These are phyloP conservation scores for Phrynosoma platyrhinos DNA, from an alignment of 2,113 vertebrate species.

Conservation along the genomic window DNA sequence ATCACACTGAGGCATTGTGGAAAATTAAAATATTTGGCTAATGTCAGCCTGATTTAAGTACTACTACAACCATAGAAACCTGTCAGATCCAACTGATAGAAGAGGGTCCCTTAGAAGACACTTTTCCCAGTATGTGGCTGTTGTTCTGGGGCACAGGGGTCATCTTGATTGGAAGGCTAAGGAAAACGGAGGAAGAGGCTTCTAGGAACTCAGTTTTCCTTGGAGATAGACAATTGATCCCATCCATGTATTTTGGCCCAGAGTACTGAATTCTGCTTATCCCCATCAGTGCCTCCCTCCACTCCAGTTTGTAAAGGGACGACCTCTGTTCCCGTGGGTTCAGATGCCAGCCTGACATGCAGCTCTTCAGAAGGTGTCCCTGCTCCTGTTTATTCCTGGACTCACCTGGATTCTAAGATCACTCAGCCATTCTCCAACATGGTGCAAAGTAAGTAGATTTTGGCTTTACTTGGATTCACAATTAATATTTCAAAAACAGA, in stretches of 20 bases:
- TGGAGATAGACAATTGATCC: neutral
- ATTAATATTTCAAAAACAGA: neutral
- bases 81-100: no score
- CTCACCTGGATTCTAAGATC: constrained; percentile 48
- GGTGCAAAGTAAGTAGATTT: constrained; percentile 70
- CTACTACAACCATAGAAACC: no score
- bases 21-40: no score
- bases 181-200: no score
- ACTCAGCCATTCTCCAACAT: constrained; percentile 61
- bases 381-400: constrained; percentile 76
- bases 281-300: constrained; percentile 76
- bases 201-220: neutral
- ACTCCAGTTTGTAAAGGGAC: constrained; percentile 68
- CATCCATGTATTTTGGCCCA: neutral
- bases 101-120: no score
- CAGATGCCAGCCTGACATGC: constrained; percentile 73
- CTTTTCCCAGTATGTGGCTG: no score
- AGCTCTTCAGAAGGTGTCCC: constrained; percentile 71
- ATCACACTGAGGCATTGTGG: no score
- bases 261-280: neutral
- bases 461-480: neutral
- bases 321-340: constrained; percentile 62
- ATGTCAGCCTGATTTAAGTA: no score
- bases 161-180: no score
- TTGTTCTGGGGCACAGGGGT: no score